Base-by-base conservation (phyloP, 2,113 vertebrate species). In the Leucosticte australis region DNA sequence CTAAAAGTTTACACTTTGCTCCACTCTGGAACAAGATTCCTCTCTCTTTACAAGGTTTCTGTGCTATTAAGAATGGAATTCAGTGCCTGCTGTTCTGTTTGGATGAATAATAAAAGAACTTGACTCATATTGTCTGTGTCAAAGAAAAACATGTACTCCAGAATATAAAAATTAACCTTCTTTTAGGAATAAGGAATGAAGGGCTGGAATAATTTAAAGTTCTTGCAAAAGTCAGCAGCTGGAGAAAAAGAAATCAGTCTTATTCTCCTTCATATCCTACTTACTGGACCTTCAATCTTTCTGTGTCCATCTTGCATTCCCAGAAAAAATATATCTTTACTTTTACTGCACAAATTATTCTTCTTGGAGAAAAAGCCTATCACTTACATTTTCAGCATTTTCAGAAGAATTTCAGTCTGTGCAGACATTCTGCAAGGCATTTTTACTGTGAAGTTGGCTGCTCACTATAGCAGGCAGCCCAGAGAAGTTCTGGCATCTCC, bases 111-210 rank as follows among this genome's bases (percentile, higher is more conserved):
- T 23, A 68, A 76, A 15, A 87, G 21, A 89, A 50, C 4, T 8
- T 0, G 0, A 26, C 3, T 47, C 18, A 14, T 13, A 27, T 9
- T 50, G 16, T 23, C 5, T 42, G 17, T 0, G 2, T 24, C 11
- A 89, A 87, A 88, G 46, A 31, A 90, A 87, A 62, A 7, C 3
- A 8, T 28, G 30, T 31, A 19, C 8, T 74, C 6, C n/a, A 50
- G 37, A 64, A 69, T 83, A 87, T 17, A 60, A 89, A 83, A 69
- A 41, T 10, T 4, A 59, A 44, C 31, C 9, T 31, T 71, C 6
- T 44, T 59, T 77, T 47, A 63, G 7, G 13, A 84, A 76, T 35
- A 91, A 59, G 13, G 6, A 89, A 62, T 62, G 4, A 41, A 77
- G 22, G 18, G 2, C 3, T 53, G 7, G 7, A 39, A n/a, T 56